These are phyloP conservation scores for Spea bombifrons DNA, from an alignment of 2,113 vertebrate species.

Conservation along the genomic window DNA sequence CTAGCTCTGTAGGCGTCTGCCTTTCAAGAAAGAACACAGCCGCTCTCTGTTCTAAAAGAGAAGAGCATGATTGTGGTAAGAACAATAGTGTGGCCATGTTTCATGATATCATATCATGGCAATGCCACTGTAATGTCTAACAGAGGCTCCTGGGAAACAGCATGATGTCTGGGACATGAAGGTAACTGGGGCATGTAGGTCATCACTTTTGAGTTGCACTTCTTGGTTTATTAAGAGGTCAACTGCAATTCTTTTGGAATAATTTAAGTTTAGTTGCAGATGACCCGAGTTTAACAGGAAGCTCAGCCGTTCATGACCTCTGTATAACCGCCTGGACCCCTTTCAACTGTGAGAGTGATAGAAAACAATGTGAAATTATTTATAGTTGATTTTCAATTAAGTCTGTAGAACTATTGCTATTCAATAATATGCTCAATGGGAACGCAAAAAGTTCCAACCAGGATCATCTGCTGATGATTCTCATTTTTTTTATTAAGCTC, in stretches of 20 bases:
- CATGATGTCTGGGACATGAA: neutral
- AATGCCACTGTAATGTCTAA: neutral
- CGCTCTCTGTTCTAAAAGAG: conserved; percentile 3
- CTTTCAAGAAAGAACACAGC: neutral
- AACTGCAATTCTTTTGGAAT: neutral
- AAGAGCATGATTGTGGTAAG: neutral
- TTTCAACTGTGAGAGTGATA: neutral
- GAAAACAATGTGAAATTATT: too few species aligned
- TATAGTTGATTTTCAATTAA: too few species aligned
- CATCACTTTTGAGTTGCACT: neutral
- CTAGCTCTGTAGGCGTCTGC: conserved; percentile 12
- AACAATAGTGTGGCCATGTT: conserved; percentile 9
- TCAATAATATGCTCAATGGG: too few species aligned
- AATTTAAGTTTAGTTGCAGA: neutral
- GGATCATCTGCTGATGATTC: too few species aligned
- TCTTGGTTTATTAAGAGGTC: neutral
- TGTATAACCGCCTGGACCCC: neutral
- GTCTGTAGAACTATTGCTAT: too few species aligned
- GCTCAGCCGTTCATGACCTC: neutral
- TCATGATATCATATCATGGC: neutral
- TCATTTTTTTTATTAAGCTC: too few species aligned
- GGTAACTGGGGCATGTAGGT: neutral
- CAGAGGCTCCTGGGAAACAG: neutral
- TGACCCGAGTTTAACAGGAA: neutral
- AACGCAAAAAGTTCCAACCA: too few species aligned